phyloP scores from a whole-genome alignment of 1,140 invertebrate genomes.

The Eciton burchellii region DNA sequence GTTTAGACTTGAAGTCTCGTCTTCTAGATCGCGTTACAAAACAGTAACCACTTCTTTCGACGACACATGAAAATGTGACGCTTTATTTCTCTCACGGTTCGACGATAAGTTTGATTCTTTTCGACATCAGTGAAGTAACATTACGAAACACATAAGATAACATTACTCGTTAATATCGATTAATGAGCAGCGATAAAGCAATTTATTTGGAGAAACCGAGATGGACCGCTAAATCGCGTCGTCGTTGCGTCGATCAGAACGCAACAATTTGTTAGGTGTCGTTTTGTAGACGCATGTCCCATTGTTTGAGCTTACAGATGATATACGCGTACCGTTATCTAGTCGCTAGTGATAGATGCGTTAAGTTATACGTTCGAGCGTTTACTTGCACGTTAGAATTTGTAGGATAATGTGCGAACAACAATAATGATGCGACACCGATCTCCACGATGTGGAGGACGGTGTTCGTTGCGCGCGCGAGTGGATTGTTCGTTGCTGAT shows the following conservation, averaged over 20 bases:
- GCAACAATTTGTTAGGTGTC: constrained; percentile 62
- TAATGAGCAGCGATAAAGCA: background rate
- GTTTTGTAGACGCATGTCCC: constrained; percentile 67
- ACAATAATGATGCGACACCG: constrained; percentile 21
- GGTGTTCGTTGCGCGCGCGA: no score
- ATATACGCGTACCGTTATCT: constrained; percentile 77
- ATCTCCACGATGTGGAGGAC: constrained; percentile 8
- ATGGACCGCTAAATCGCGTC: constrained; percentile 4
- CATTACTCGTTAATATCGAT: background rate
- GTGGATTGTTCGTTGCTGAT: no score
- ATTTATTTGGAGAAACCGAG: background rate
- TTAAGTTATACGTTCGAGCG: constrained; percentile 61
- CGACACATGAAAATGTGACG: background rate
- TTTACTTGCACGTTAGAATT: constrained; percentile 31
- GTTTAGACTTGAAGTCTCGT: background rate
- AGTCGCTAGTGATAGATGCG: constrained; percentile 61
- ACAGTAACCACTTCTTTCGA: background rate
- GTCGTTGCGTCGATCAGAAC: constrained; percentile 60
- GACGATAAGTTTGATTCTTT: no score
- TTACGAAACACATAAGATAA: background rate
- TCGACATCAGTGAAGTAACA: no score
- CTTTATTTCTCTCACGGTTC: no score
- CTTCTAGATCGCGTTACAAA: background rate
- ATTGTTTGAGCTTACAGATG: constrained; percentile 77
- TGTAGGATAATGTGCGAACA: constrained; percentile 29